Evolutionary conservation across 2,113 vertebrate genomes (phyloP), one percentile per base, ranked within the genome.

Genomic region (Chrysemys picta): DNA sequence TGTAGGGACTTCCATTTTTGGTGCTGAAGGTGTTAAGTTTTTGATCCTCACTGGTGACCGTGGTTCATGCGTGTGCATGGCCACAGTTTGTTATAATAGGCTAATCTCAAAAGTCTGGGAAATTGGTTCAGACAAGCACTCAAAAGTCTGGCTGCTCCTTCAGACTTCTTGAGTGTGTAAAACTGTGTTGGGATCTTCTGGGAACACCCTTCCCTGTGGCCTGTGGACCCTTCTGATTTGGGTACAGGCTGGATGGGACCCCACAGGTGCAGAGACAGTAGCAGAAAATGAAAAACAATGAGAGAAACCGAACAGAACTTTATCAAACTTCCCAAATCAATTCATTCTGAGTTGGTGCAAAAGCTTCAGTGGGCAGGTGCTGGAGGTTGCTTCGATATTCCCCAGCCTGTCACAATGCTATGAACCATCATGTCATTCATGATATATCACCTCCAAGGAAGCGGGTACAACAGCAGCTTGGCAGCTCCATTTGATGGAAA

Each of bases 151-250:
- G 4, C 75, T 13, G 75, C 45, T 27, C 24, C 42, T 78, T 47
- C 75, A 78, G 75, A 47, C 24, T 4, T 47, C 38, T 47, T 78
- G 24, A 47, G 75, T 27, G 22, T 45, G 42, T 78, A 47, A 27
- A 25, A 47, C 11, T 47, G 75, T 78, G 22, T 29, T 47, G 10
- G 19, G 38, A 16, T 65, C 14, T 65, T 65, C 17, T 38, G 91
- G 59, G 10, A 87, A 7, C 1, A 90, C 5, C 50, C 87, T 75
- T 9, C 8, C n/a, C 83, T 24, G 27, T 84, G 3, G 50, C 82
- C 0, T 0, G 0, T 47, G 81, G 21, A 80, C 9, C 14, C 0
- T 1, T 10, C 50, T 84, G 54, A 6, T 94, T 84, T 91, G 69
- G 31, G 6, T 50, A 11, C 42, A 29, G 59, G 52, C 5, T 82